Conservation (phyloP, 2,888 invertebrate species). For the Galerucella nymphaeae region DNA sequence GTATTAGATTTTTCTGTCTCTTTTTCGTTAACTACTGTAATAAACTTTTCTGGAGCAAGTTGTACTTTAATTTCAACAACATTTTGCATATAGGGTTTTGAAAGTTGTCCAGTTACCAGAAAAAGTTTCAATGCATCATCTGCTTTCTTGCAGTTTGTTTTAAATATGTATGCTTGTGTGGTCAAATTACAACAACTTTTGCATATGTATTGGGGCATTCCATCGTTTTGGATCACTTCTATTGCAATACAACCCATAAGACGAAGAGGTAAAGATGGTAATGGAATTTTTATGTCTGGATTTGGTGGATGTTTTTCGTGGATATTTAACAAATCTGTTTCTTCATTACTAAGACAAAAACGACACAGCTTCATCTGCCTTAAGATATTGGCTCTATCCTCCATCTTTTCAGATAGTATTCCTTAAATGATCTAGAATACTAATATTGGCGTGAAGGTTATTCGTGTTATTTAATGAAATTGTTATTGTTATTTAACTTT, state of each 20-base stretch:
- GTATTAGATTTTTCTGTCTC: constrained; percentile 21
- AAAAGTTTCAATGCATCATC: constrained; percentile 78
- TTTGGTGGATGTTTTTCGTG: constrained; percentile 71
- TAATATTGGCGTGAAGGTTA: not conserved
- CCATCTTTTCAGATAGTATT: constrained; percentile 41
- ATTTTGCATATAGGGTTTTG: constrained; percentile 49
- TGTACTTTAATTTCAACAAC: constrained; percentile 33
- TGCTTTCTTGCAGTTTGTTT: constrained; percentile 79
- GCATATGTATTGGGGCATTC: constrained; percentile 81
- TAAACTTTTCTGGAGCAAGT: constrained; percentile 27
- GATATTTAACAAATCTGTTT: constrained; percentile 73
- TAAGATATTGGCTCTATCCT: constrained; percentile 59
- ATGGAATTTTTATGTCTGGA: constrained; percentile 66
- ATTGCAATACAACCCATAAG: constrained; percentile 82
- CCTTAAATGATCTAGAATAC: not conserved
- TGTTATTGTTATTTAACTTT: not conserved
- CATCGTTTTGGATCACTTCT: constrained; percentile 79
- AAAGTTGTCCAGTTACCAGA: constrained; percentile 72
- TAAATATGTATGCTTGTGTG: constrained; percentile 78
- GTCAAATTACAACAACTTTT: constrained; percentile 75
- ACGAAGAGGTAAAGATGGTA: constrained; percentile 75
- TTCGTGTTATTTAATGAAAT: not conserved
- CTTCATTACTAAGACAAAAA: constrained; percentile 75
- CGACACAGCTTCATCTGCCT: constrained; percentile 76
- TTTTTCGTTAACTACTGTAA: constrained; percentile 61